A percentile compares a stretch with the other conserved stretches of the same genome.
Conservation (phyloP, 2,113 vertebrate genomes). For the Crotalus horridus region DNA sequence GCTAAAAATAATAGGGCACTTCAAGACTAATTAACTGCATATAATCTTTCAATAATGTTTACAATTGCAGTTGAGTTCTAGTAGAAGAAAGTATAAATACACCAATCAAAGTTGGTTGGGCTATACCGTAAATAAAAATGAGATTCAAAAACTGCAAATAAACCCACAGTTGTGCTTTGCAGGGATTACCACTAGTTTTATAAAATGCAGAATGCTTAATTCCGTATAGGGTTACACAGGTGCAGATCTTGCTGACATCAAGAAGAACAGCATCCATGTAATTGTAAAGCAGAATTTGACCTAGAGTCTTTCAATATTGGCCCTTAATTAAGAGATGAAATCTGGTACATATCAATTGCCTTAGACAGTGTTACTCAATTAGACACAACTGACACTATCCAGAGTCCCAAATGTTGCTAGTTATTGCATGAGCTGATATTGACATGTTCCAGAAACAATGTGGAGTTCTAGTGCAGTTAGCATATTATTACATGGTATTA, state of each 20-base stretch:
- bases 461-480: constrained; percentile 60
- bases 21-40: constrained; percentile 78
- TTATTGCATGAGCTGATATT: constrained; percentile 78
- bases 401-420: constrained; percentile 73
- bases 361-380: constrained; percentile 79
- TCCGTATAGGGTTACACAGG: constrained; percentile 51
- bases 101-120: constrained; percentile 70
- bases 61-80: constrained; percentile 68
- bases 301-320: constrained; percentile 70
- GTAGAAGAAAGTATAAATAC: constrained; percentile 78
- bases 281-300: constrained; percentile 60
- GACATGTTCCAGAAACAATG: constrained; percentile 71
- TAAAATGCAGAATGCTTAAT: constrained; percentile 59
- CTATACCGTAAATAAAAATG: constrained; percentile 74
- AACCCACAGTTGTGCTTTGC: constrained; percentile 64
- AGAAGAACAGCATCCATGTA: constrained; percentile 45
- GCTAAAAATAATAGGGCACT: constrained; percentile 75
- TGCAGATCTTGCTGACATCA: constrained; percentile 45
- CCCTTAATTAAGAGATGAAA: constrained; percentile 69
- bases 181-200: constrained; percentile 72
- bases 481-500: constrained; percentile 58
- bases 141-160: constrained; percentile 76
- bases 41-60: constrained; percentile 79
- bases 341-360: constrained; percentile 80
- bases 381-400: constrained; percentile 75